A percentile compares a stretch with the other conserved stretches of the same genome.
Conservation (phyloP, 1,140 invertebrate species). For the Pteromalus puparum region DNA sequence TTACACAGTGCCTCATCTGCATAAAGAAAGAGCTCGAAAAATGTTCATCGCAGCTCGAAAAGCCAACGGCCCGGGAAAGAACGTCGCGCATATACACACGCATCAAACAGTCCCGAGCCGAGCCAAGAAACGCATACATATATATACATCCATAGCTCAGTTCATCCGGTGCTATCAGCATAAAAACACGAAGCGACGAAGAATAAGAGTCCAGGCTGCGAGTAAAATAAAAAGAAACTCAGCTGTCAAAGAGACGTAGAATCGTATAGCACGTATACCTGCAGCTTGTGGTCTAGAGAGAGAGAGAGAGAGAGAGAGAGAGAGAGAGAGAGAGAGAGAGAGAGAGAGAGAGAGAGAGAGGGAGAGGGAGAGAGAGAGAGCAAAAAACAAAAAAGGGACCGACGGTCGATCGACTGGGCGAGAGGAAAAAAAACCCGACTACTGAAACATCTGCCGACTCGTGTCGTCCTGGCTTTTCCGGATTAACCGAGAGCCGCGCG, state of each 20-base stretch:
- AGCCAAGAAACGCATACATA: neutral
- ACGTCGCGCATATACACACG: neutral
- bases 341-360: too few relatives aligned
- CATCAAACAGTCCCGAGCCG: neutral
- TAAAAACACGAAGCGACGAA: conserved; percentile 14
- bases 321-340: too few relatives aligned
- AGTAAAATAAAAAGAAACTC: neutral
- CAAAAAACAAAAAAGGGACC: neutral
- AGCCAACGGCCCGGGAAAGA: neutral
- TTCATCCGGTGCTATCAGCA: neutral
- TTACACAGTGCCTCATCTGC: neutral
- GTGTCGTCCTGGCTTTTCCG: conserved; percentile 7
- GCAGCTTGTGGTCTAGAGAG: neutral
- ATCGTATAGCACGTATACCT: neutral
- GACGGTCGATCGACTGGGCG: neutral
- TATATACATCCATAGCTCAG: neutral
- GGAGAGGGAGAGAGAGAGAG: too few relatives aligned
- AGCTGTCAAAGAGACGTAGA: neutral
- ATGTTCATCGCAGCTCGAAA: neutral
- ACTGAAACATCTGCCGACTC: conserved; percentile 16
- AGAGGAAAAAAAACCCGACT: neutral
- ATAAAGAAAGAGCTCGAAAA: neutral
- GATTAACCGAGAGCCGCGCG: neutral
- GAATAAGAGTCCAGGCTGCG: neutral
- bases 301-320: too few relatives aligned